Base-by-base conservation (phyloP, 2,113 vertebrate species). In the Lutjanus erythropterus region DNA sequence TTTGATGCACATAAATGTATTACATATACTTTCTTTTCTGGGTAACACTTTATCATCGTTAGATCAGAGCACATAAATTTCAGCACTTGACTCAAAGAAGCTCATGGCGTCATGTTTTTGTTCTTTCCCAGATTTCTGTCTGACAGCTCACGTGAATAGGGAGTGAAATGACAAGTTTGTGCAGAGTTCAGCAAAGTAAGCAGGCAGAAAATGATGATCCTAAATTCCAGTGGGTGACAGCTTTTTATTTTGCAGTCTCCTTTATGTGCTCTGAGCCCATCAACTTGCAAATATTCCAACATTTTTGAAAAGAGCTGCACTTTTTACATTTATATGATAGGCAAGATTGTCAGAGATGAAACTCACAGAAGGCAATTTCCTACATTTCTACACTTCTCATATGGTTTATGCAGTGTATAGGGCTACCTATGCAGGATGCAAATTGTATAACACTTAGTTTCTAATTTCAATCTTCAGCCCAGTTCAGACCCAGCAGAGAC, bases 1-100 rank as follows among this genome's bases (percentile, higher is more conserved):
- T 75, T 58, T 71, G 9, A 50, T 66, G 67, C 55, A 61, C 56
- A 11, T 16, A 21, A n/a, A 78, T 68, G 33, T 41, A 41, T 53
- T 39, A 46, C 21, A 8, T 11, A 4, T 4, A 19, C 29, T 19
- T 10, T 9, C 19, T 25, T 35, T 18, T 3, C 6, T 9, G 0
- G 42, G 37, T 64, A 37, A 69, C 47, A 25, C 11, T 15, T n/a
- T 25, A 37, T 58, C 12, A 21, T 69, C 56, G 65, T 50, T 67
- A 62, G 60, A 69, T 73, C 27, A 31, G 15, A 35, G 21, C 6
- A 62, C 25, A 52, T 49, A 12, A 1, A 69, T 0, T 59, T 64
- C 8, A n/a, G n/a, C n/a, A n/a, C n/a, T n/a, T n/a, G n/a, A n/a
- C n/a, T n/a, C n/a, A 16, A 1, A 52, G 50, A 15, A 75, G 18